phyloP scores from a whole-genome alignment of 2,888 invertebrate species.

The Coecobrya sp. region DNA sequence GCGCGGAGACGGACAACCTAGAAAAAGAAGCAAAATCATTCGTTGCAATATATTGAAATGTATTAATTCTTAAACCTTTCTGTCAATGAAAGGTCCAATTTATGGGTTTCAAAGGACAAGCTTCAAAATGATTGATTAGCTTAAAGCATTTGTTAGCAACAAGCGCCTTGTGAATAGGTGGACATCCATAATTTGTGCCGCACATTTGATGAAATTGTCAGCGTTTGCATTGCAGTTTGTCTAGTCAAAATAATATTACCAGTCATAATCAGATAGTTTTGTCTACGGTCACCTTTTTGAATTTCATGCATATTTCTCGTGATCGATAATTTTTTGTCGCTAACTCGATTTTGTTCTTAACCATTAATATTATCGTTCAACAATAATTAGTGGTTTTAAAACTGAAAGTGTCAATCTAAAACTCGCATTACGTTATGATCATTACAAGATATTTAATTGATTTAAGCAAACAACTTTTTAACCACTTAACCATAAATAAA shows the following conservation, averaged over 20 bases:
- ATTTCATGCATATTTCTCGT: constrained; percentile 4
- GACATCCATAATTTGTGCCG: too few relatives aligned
- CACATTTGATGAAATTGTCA: too few relatives aligned
- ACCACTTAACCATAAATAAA: too few relatives aligned
- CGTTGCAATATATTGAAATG: background rate
- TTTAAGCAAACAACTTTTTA: too few relatives aligned
- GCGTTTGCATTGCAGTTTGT: background rate
- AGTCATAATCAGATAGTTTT: constrained; percentile 6
- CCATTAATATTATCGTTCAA: constrained; percentile 7
- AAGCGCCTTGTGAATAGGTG: too few relatives aligned
- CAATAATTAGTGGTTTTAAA: constrained; percentile 36
- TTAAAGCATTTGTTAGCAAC: background rate
- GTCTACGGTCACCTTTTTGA: background rate
- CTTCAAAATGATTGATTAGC: constrained; percentile 65
- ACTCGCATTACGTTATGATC: background rate
- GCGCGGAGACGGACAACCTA: background rate
- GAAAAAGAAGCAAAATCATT: background rate
- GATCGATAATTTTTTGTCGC: constrained; percentile 33
- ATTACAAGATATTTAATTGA: background rate
- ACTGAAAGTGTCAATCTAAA: constrained; percentile 47
- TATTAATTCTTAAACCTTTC: background rate
- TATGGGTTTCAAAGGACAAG: constrained; percentile 22
- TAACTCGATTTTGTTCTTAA: background rate
- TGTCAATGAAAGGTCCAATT: constrained; percentile 1
- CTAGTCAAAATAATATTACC: background rate